phyloP scores from a whole-genome alignment of 2,797 vertebrate genomes.

The Argya squamiceps region DNA sequence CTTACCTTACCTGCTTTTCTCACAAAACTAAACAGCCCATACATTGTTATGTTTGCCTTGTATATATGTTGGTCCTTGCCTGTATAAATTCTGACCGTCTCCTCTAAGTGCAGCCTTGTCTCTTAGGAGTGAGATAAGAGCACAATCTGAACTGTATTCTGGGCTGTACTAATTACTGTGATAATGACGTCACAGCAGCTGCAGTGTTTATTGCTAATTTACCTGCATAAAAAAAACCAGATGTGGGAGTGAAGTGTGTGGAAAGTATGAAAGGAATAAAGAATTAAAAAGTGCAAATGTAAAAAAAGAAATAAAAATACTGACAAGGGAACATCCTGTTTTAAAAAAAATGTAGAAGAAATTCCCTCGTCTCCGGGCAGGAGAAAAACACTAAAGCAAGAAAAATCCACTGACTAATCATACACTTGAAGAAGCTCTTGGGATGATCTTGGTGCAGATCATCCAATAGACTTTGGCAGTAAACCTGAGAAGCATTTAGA shows the following conservation, averaged over 20 bases:
- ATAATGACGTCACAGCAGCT: neutral
- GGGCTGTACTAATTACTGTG: rapidly evolving
- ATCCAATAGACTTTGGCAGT: neutral
- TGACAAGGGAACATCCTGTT: neutral
- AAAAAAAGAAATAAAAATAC: neutral
- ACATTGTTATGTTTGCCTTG: neutral
- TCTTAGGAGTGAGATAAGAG: neutral
- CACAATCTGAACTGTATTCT: neutral
- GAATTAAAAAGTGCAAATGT: neutral
- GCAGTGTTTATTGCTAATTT: neutral
- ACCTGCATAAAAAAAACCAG: neutral
- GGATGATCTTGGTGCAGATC: neutral
- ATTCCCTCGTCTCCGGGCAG: neutral
- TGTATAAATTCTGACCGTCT: neutral
- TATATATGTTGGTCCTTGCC: neutral
- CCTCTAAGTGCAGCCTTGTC: neutral
- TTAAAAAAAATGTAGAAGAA: neutral
- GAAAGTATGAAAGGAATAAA: neutral
- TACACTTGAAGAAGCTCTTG: neutral
- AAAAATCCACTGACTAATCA: neutral
- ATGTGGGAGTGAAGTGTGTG: neutral
- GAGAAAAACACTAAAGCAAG: neutral
- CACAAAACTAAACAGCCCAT: neutral
- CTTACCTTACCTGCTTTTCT: neutral
- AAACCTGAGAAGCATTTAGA: neutral